Percentiles rank a stretch among this genome's conserved stretches.
These are phyloP conservation scores for Thaumetopoea pityocampa DNA, from an alignment of 1,140 invertebrate species.

Conservation along the genomic window DNA sequence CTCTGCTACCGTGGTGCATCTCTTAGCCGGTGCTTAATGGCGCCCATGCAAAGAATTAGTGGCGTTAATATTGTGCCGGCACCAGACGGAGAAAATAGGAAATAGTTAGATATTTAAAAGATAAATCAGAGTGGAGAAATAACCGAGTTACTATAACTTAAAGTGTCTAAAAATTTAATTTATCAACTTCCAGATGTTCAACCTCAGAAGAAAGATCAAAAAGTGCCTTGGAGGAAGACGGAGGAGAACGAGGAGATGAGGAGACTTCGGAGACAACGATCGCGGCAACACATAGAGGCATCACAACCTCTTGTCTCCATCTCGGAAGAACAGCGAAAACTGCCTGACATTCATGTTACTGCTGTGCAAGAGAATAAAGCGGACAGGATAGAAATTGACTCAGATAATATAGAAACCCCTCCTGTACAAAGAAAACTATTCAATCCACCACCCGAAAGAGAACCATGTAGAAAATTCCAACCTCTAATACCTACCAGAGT, in stretches of 20 bases:
- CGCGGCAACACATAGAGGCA: conserved; percentile 56
- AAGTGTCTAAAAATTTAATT: not conserved
- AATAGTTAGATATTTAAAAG: too few relatives aligned
- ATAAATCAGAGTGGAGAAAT: too few relatives aligned
- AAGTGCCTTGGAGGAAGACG: conserved; percentile 83
- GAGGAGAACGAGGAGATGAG: conserved; percentile 73
- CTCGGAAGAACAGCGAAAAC: conserved; percentile 73
- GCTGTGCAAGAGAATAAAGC: conserved; percentile 30
- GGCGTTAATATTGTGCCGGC: too few relatives aligned
- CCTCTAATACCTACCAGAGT: conserved; percentile 39
- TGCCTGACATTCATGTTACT: conserved; percentile 59
- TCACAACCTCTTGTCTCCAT: conserved; percentile 72
- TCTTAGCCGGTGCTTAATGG: too few relatives aligned
- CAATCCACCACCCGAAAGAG: conserved; percentile 78
- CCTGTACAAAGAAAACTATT: conserved; percentile 85
- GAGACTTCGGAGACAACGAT: conserved; percentile 69
- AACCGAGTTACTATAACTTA: not conserved
- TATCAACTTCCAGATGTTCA: conserved; percentile 79
- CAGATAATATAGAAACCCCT: conserved; percentile 93
- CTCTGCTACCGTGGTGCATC: too few relatives aligned
- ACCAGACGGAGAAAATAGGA: too few relatives aligned
- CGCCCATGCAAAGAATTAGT: too few relatives aligned
- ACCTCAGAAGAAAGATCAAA: conserved; percentile 85
- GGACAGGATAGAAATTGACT: conserved; percentile 90
- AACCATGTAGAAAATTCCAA: conserved; percentile 77